Conservation (phyloP, 2,113 vertebrate genomes). For the Cebidichthys violaceus region DNA sequence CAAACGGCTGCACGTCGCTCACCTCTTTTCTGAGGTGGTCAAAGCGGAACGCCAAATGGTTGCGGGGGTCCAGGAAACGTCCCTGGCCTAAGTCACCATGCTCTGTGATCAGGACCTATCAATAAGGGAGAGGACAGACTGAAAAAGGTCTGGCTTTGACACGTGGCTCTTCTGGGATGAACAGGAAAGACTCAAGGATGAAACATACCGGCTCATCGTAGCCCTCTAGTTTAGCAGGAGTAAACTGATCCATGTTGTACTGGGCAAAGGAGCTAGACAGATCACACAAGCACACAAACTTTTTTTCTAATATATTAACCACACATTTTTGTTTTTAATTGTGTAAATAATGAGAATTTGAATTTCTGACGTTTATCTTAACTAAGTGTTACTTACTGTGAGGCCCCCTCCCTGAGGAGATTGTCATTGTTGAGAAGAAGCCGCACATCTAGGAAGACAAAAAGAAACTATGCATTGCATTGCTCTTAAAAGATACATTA, state of each 20-base stretch:
- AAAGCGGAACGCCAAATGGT: slow-evolving; percentile 94
- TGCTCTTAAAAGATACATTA: background rate
- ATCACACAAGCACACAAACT: too few relatives aligned
- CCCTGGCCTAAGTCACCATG: slow-evolving; percentile 97
- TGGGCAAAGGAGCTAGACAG: slow-evolving; percentile 95
- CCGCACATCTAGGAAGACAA: slow-evolving; percentile 90
- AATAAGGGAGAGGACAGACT: background rate
- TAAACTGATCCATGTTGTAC: slow-evolving; percentile 99
- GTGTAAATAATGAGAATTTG: background rate
- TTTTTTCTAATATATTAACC: background rate
- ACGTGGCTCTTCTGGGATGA: background rate
- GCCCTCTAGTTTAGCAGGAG: slow-evolving; percentile 95
- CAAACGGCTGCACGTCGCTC: slow-evolving; percentile 91
- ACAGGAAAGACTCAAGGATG: background rate
- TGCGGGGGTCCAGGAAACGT: slow-evolving; percentile 95
- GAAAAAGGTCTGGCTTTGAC: background rate
- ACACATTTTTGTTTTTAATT: background rate
- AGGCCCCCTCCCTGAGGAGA: slow-evolving; percentile 98
- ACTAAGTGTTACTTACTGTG: slow-evolving; percentile 89
- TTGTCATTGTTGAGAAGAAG: slow-evolving; percentile 98
- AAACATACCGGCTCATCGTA: slow-evolving; percentile 94
- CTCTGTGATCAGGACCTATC: slow-evolving; percentile 96
- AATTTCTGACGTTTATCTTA: background rate
- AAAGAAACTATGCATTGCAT: background rate
- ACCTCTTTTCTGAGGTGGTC: slow-evolving; percentile 98